phyloP scores from a whole-genome alignment of 2,888 invertebrate genomes.

The Uropetala carovei region DNA sequence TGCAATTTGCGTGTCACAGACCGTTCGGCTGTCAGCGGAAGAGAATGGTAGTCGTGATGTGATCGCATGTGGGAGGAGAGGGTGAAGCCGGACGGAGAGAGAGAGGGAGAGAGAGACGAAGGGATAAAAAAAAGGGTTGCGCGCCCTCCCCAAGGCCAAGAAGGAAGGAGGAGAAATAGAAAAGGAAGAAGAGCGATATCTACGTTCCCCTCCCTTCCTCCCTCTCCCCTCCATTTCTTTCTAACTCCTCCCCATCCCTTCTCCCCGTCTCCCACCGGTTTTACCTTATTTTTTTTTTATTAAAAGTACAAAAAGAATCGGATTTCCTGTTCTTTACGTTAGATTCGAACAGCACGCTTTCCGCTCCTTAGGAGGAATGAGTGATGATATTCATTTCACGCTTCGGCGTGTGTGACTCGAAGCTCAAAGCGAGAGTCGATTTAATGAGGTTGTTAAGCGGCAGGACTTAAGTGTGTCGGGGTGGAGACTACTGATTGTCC shows the following conservation, averaged over 20 bases:
- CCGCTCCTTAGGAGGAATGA: not conserved
- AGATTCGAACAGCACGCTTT: constrained; percentile 9
- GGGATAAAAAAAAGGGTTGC: constrained; percentile 56
- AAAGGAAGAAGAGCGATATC: constrained; percentile 52
- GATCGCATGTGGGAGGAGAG: not conserved
- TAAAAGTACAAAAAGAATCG: not conserved
- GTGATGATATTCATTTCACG: constrained; percentile 32
- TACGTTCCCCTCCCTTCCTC: constrained; percentile 20
- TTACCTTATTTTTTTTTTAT: constrained; percentile 18
- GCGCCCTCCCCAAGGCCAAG: constrained; percentile 52
- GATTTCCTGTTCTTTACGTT: constrained; percentile 32
- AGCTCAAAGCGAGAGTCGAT: not conserved
- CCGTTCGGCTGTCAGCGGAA: constrained; percentile 60
- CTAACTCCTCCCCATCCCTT: not conserved
- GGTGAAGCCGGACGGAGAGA: not conserved
- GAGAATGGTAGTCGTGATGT: constrained; percentile 58
- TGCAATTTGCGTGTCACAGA: constrained; percentile 60
- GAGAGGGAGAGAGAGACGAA: not conserved
- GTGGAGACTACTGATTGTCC: not conserved
- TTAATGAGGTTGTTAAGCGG: constrained; percentile 31
- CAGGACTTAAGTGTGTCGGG: not conserved
- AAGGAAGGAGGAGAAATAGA: constrained; percentile 17
- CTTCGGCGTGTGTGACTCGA: constrained; percentile 20
- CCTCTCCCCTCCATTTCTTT: not conserved
- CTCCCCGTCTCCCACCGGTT: not conserved